phyloP scores from a whole-genome alignment of 1,140 invertebrate genomes.

The Drosophila pectinifera region DNA sequence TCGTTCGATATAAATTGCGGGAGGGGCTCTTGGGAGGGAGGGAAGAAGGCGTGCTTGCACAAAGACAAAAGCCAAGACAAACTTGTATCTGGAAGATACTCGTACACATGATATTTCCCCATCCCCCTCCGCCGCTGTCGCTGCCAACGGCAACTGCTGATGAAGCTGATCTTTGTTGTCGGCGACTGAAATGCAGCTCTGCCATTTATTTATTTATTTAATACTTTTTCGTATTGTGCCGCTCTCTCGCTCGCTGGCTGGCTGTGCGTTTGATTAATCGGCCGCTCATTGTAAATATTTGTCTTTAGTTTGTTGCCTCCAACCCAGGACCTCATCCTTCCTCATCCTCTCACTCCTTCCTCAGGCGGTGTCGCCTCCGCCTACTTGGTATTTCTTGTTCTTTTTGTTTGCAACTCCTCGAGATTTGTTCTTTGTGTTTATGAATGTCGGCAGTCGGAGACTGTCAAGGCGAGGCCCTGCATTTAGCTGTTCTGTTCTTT shows the following conservation, averaged over 20 bases:
- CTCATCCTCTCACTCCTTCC: conserved; percentile 1
- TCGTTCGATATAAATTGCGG: conserved; percentile 54
- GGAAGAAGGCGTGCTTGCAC: conserved; percentile 50
- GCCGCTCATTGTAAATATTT: conserved; percentile 80
- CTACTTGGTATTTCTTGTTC: background rate
- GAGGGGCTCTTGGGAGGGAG: background rate
- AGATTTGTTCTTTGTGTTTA: conserved; percentile 27
- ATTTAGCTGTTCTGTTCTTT: conserved; percentile 12
- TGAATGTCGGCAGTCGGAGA: conserved; percentile 6
- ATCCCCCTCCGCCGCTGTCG: conserved; percentile 9
- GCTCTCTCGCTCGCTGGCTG: conserved; percentile 1
- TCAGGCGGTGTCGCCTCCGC: background rate
- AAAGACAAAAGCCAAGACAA: conserved; percentile 80
- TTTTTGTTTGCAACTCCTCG: conserved; percentile 10
- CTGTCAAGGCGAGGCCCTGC: conserved; percentile 10
- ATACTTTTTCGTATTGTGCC: conserved; percentile 54
- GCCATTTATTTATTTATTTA: conserved; percentile 83
- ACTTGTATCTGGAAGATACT: conserved; percentile 77
- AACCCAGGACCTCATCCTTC: background rate
- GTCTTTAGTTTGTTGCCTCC: conserved; percentile 81
- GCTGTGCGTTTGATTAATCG: conserved; percentile 75
- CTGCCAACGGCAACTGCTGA: conserved; percentile 40
- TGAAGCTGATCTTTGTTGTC: conserved; percentile 56
- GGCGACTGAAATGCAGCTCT: conserved; percentile 37
- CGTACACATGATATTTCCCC: conserved; percentile 46